phyloP scores from a whole-genome alignment of 2,113 vertebrate genomes.

The Pseudorasbora parva region DNA sequence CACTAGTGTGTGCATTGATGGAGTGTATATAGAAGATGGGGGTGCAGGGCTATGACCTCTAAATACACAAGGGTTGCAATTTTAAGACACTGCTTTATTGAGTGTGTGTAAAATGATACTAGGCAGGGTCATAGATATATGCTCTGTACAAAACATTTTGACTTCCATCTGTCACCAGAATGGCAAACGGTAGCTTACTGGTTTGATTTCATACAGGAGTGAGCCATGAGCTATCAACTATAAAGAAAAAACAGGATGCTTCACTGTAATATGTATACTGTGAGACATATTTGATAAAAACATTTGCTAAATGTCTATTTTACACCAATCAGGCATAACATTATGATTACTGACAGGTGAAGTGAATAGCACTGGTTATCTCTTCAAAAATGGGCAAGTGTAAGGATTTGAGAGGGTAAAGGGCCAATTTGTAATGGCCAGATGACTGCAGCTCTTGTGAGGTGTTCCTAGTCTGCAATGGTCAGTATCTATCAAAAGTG shows the following conservation, averaged over 20 bases:
- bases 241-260: neutral
- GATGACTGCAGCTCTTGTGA: too few relatives aligned
- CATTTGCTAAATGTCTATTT: neutral
- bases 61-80: constrained; percentile 38
- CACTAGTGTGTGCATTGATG: neutral
- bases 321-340: too few relatives aligned
- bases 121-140: constrained; percentile 15
- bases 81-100: constrained; percentile 40
- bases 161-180: neutral
- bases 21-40: neutral
- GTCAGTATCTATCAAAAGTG: too few relatives aligned
- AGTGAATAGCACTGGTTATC: too few relatives aligned
- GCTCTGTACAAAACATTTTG: constrained; percentile 8
- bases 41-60: constrained; percentile 27
- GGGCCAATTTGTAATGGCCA: too few relatives aligned
- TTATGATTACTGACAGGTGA: too few relatives aligned
- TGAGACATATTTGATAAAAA: neutral
- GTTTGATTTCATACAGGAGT: neutral
- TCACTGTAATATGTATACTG: neutral
- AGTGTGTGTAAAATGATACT: constrained; percentile 45
- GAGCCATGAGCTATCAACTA: neutral
- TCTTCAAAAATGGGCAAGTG: too few relatives aligned
- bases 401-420: too few relatives aligned
- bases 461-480: too few relatives aligned
- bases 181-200: neutral